Evolutionary conservation across 2,888 invertebrate genomes (phyloP).

Genomic region (Orchesellides sinensis): DNA sequence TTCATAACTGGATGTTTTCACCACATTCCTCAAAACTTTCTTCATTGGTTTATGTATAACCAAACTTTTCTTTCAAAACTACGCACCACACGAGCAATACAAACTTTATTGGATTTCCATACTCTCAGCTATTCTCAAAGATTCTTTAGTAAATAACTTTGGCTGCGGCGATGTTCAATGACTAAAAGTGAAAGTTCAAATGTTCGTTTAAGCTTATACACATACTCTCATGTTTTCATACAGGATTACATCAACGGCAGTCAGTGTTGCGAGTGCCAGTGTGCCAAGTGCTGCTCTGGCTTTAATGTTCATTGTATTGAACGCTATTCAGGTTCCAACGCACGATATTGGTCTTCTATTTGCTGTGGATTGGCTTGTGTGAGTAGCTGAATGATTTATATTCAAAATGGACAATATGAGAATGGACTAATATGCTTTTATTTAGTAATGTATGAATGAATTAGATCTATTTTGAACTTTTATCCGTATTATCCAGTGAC

Average conservation of each 20-base stretch:
- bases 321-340: slow-evolving; percentile 90
- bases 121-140: too few species aligned
- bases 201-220: too few species aligned
- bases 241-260: slow-evolving; percentile 89
- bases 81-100: too few species aligned
- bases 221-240: too few species aligned
- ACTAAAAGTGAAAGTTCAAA: too few species aligned
- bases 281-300: slow-evolving; percentile 93
- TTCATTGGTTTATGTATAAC: too few species aligned
- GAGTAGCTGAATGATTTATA: too few species aligned
- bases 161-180: too few species aligned
- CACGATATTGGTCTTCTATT: slow-evolving; percentile 90
- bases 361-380: slow-evolving; percentile 95
- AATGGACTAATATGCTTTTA: neutral
- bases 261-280: slow-evolving; percentile 91
- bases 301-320: slow-evolving; percentile 87
- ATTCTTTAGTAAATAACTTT: neutral
- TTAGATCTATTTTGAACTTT: neutral
- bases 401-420: neutral
- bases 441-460: neutral
- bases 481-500: slow-evolving; percentile 80
- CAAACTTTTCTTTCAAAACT: too few species aligned
- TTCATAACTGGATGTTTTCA: too few species aligned
- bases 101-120: too few species aligned
- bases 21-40: too few species aligned